These are phyloP conservation scores for Cactoblastis cactorum DNA, from an alignment of 2,888 invertebrate genomes.

Conservation along the genomic window DNA sequence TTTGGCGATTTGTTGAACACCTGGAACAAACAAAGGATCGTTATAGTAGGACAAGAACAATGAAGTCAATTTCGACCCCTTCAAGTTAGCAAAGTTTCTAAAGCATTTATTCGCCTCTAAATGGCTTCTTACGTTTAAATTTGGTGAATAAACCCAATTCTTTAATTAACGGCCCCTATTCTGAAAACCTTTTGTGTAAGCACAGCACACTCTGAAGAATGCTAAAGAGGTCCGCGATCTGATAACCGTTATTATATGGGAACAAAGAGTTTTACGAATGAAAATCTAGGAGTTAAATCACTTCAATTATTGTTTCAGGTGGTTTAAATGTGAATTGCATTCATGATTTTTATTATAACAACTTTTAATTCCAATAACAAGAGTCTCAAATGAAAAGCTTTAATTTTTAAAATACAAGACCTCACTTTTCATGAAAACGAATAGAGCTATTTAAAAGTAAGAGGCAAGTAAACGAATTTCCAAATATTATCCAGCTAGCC, in stretches of 20 bases:
- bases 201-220: background rate
- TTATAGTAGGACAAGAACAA: slow-evolving; percentile 9
- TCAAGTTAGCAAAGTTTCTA: slow-evolving; percentile 1
- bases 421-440: too few relatives aligned
- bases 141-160: slow-evolving; percentile 1
- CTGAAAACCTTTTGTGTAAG: background rate
- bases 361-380: too few relatives aligned
- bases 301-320: background rate
- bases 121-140: background rate
- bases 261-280: background rate
- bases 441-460: too few relatives aligned
- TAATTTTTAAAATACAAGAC: too few relatives aligned
- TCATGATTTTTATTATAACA: background rate
- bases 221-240: background rate
- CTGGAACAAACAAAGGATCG: slow-evolving; percentile 46
- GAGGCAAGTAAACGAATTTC: slow-evolving; percentile 13
- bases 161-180: slow-evolving; percentile 11
- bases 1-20: slow-evolving; percentile 36
- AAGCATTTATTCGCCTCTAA: slow-evolving; percentile 6
- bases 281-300: background rate
- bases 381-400: too few relatives aligned
- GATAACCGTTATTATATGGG: background rate
- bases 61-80: background rate
- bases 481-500: too few relatives aligned
- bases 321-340: too few relatives aligned